Evolutionary conservation across 2,113 vertebrate species (phyloP), one percentile per base, ranked within the genome.

Genomic region (Oostethus manadensis): DNA sequence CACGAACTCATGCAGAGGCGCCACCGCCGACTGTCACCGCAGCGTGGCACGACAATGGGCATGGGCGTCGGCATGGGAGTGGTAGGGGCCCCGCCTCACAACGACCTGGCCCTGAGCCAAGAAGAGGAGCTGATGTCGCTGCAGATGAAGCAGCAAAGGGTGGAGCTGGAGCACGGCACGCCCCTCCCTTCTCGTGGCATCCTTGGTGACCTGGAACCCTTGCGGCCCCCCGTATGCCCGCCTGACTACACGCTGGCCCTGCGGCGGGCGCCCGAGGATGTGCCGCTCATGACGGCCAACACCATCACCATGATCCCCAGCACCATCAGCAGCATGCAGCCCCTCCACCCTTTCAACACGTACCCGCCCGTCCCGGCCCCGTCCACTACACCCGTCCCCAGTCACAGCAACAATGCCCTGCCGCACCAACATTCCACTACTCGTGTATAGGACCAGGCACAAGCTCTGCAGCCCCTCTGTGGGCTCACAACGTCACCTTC

Each of bases 81-180:
- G 0, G 86, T 87, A 0, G 89, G 88, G 18, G 66, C 80, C 40
- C 87, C 87, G 2, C 87, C 89, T 26, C 89, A 90, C 81, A 99
- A 98, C 10, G 96, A 99, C 86, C 92, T 99, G 73, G 92, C 93
- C 17, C 92, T 97, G 57, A 93, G 94, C 88, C 96, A 96, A 88
- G 97, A 99, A 88, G 97, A 99, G 86, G 96, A 99, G 89, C 91
- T 98, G 57, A 99, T 99, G 96, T 99, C 96, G 66, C 90, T 99
- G 79, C 95, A 97, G 84, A 96, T 98, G 93, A 97, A 98, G 92
- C 96, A 98, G 91, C 96, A 95, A 83, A 90, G 95, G 84, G 92
- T 94, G 87, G 94, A 98, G 85, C 76, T 90, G 58, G 88, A 91
- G 62, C 88, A 88, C 20, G 88, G 92, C 89, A 96, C 93, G 55